Evolutionary conservation across 2,888 invertebrate species (phyloP), one percentile per base, ranked within the genome.

Genomic region (Crossocerus cetratus): DNA sequence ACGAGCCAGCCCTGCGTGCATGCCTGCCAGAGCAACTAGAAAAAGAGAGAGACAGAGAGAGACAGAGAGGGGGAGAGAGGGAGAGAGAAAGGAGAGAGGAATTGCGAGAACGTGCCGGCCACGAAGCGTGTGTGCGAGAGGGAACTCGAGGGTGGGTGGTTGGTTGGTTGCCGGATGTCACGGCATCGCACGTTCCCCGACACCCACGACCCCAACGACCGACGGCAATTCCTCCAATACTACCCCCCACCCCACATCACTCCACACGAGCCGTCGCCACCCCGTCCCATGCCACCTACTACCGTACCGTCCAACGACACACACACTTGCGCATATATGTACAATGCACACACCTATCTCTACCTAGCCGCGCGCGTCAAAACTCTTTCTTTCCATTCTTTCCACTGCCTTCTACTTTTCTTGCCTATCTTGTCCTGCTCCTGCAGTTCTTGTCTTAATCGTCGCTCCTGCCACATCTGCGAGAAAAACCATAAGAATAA

Each of bases 401-500:
- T 71, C 69, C 69, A 65, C 70, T 56, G 32, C 63, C 69, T 62
- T 59, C 74, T 74, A 59, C 72, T 53, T 60, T 53, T 60, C 59
- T 74, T 74, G 53, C 74, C 56, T 65, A 8, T 32, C 8, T 32
- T 32, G 32, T 32, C 32, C 32, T 32, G n/a, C n/a, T n/a, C n/a
- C n/a, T 5, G 32, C 32, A 11, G 5, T 32, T 32, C 32, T 32
- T 32, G 8, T 32, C 32, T 32, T 32, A 32, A 32, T 32, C 32
- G 32, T 32, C 32, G 1, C 32, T n/a, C n/a, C n/a, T n/a, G n/a
- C n/a, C n/a, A n/a, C n/a, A n/a, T n/a, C n/a, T n/a, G n/a, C n/a
- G n/a, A n/a, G n/a, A n/a, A n/a, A n/a, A n/a, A n/a, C n/a, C n/a
- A n/a, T n/a, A n/a, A n/a, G n/a, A n/a, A n/a, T n/a, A n/a, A n/a